Base-by-base conservation (phyloP, 1,140 invertebrate species). In the Cyrtorhinus lividipennis region DNA sequence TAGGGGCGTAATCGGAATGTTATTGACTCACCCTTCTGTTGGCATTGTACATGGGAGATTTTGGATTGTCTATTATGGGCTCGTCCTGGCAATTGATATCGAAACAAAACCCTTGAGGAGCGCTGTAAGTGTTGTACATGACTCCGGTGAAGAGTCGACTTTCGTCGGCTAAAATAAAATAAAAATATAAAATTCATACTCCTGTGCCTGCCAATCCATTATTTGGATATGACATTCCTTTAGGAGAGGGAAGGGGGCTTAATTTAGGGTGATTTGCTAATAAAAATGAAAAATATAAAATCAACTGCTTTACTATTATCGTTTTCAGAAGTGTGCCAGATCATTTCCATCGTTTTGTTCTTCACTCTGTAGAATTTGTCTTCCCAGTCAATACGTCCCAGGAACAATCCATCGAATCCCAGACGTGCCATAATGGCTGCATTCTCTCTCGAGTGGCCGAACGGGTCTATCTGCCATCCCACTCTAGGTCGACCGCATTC, bases 21-120 rank as follows among this genome's bases (percentile, higher is more conserved):
- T n/a, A n/a, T n/a, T 53, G 15, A 66, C 71, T 71, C 78, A 88
- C 86, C 76, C 76, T 79, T n/a, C 68, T 59, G 1, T 83, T 78
- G 0, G 88, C 80, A 69, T 90, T 91, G 67, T 85, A 87, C 62
- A 83, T 81, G 0, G 82, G 81, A 66, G 84, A 86, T n/a, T 78
- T 72, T 1, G 76, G 74, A 65, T 87, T 83, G 68, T 89, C 86
- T 2, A 87, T 81, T 24, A 90, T 83, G 0, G 90, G 90, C 58
- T 90, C 85, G 73, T 95, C 91, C 1, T 71, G 66, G 70, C 92
- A 95, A 0, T 86, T 73, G 0, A 87, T 75, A 72, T 96, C 92
- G 71, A 93, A 97, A 71, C 92, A 95, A 73, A 92, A 95, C 0
- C 89, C 90, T 2, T 81, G 77, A 0, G 92, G 92, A 15, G 91